Evolutionary conservation across 2,888 invertebrate species (phyloP).

Genomic region (Chaitophorus viminalis): DNA sequence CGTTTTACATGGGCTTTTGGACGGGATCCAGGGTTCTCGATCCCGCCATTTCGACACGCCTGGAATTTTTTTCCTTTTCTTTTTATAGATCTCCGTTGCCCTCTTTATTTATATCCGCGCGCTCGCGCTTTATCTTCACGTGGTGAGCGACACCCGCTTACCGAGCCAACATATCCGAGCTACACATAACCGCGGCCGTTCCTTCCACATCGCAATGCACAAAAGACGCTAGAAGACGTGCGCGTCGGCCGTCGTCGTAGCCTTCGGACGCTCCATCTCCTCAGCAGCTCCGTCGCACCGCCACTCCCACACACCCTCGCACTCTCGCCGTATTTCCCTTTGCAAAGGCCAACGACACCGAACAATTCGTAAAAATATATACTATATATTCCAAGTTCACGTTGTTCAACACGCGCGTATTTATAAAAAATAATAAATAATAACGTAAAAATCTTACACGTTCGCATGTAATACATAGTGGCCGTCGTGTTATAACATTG

Average conservation of each 20-base stretch:
- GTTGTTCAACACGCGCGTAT: not conserved
- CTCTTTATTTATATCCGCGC: constrained; percentile 50
- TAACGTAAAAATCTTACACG: not conserved
- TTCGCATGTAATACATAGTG: not conserved
- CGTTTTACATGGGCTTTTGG: constrained; percentile 42
- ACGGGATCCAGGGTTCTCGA: constrained; percentile 32
- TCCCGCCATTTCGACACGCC: constrained; percentile 49
- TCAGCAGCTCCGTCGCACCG: not conserved
- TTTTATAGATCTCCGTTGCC: constrained; percentile 58
- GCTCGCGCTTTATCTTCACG: constrained; percentile 29
- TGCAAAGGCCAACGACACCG: constrained; percentile 44
- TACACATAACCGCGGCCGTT: not conserved
- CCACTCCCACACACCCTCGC: not conserved
- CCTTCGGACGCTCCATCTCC: not conserved
- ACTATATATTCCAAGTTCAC: not conserved
- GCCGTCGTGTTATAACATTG: not conserved
- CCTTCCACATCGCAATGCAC: not conserved
- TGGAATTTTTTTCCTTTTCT: constrained; percentile 54
- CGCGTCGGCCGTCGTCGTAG: not conserved
- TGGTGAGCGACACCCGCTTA: not conserved
- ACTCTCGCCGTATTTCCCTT: not conserved
- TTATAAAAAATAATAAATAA: not conserved
- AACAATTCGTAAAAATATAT: not conserved
- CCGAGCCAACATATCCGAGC: not conserved
- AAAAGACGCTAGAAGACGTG: not conserved